Evolutionary conservation across 2,797 vertebrate species (phyloP).

Genomic region (Mus minutoides): DNA sequence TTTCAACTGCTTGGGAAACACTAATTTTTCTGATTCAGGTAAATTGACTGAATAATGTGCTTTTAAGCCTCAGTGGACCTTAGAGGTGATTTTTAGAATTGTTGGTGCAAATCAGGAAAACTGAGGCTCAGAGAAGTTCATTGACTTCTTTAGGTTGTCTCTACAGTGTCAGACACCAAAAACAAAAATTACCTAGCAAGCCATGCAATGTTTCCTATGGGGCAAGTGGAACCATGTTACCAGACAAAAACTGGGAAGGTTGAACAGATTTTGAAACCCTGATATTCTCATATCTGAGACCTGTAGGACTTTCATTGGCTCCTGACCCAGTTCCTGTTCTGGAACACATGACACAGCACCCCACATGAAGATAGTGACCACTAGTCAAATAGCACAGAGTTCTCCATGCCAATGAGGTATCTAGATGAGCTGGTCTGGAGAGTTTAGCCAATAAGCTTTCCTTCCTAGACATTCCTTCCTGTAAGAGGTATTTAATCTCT

Average conservation of each 20-base stretch:
- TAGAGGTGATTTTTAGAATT: neutral
- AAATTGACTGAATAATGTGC: neutral
- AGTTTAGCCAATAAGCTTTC: neutral
- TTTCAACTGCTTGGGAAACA: neutral
- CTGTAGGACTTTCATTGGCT: neutral
- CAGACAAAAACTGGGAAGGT: neutral
- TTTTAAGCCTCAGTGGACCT: neutral
- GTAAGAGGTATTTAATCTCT: neutral
- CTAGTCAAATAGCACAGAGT: neutral
- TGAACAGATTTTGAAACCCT: neutral
- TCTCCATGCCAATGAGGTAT: neutral
- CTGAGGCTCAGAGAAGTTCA: neutral
- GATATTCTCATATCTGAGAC: neutral
- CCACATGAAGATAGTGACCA: neutral
- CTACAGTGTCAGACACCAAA: neutral
- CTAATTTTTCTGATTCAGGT: constrained; percentile 25
- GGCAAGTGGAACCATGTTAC: neutral
- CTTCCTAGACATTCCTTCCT: neutral
- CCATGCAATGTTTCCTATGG: neutral
- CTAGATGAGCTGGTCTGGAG: neutral
- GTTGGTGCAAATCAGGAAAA: neutral
- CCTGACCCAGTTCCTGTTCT: neutral
- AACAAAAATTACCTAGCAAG: neutral
- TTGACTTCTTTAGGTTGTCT: neutral
- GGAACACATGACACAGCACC: neutral